These are phyloP conservation scores for Agonum fuliginosum DNA, from an alignment of 2,888 invertebrate species.

Conservation along the genomic window DNA sequence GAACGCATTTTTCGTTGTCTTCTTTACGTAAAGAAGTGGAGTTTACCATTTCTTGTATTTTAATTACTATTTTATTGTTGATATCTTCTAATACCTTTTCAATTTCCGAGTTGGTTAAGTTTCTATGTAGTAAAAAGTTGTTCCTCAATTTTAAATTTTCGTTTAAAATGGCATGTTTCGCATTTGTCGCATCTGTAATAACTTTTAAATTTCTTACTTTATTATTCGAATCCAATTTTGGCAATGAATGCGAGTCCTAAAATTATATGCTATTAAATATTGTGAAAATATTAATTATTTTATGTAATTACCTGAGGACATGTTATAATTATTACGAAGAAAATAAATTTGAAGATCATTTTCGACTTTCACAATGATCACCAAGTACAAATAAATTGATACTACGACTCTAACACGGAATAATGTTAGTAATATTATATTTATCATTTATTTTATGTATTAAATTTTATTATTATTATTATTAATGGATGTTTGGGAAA, in stretches of 20 bases:
- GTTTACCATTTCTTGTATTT: conserved; percentile 1
- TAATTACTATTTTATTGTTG: background rate
- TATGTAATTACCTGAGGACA: background rate
- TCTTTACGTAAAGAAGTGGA: background rate
- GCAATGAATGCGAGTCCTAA: background rate
- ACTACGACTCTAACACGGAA: no score
- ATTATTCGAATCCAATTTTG: background rate
- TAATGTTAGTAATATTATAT: no score
- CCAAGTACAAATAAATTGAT: no score
- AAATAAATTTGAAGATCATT: background rate
- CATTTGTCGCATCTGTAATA: background rate
- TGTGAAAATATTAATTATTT: background rate
- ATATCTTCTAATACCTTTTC: conserved; percentile 13
- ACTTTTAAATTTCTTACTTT: background rate
- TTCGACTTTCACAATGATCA: no score
- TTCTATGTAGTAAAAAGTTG: background rate
- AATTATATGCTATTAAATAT: background rate
- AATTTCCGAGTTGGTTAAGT: background rate
- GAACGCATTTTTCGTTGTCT: background rate
- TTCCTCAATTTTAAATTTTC: background rate
- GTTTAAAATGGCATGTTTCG: background rate
- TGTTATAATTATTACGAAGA: background rate
- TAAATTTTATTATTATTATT: no score
- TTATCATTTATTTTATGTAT: no score
- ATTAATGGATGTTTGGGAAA: no score